phyloP scores from a whole-genome alignment of 2,113 vertebrate species.

The Tichodroma muraria region DNA sequence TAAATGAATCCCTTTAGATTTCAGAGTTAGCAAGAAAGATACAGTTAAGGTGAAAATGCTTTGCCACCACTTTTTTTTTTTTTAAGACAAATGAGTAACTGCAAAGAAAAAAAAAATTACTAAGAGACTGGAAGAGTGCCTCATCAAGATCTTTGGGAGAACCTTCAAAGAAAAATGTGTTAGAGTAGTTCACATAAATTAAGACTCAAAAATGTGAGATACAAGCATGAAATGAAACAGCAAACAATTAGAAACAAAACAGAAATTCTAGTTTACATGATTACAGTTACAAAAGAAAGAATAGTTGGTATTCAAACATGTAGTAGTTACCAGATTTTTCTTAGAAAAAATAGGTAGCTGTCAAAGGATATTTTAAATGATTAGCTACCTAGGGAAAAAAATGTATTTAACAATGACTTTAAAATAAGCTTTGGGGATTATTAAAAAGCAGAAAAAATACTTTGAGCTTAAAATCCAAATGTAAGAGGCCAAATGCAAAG shows the following conservation, averaged over 20 bases:
- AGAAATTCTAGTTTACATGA: conserved; percentile 47
- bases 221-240: conserved; percentile 78
- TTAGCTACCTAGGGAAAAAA: conserved; percentile 58
- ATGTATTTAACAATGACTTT: conserved; percentile 40
- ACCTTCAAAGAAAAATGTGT: conserved; percentile 85
- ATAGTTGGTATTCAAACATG: conserved; percentile 57
- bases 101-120: conserved; percentile 80
- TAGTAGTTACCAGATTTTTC: conserved; percentile 66
- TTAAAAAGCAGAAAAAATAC: conserved; percentile 52
- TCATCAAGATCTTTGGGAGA: conserved; percentile 83
- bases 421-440: conserved; percentile 51
- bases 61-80: background rate
- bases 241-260: conserved; percentile 72
- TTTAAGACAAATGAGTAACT: conserved; percentile 80
- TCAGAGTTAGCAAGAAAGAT: conserved; percentile 73
- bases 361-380: conserved; percentile 35
- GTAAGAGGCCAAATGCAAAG: conserved; percentile 63
- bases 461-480: conserved; percentile 57
- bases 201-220: conserved; percentile 74
- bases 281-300: conserved; percentile 61
- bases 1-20: conserved; percentile 70
- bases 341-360: conserved; percentile 69
- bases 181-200: conserved; percentile 80
- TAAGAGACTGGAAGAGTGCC: conserved; percentile 79
- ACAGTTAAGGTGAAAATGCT: conserved; percentile 65